Percentiles rank a stretch among this genome's conserved stretches.
These are phyloP conservation scores for Chrysolina oricalcia DNA, from an alignment of 2,888 invertebrate species.

Conservation along the genomic window DNA sequence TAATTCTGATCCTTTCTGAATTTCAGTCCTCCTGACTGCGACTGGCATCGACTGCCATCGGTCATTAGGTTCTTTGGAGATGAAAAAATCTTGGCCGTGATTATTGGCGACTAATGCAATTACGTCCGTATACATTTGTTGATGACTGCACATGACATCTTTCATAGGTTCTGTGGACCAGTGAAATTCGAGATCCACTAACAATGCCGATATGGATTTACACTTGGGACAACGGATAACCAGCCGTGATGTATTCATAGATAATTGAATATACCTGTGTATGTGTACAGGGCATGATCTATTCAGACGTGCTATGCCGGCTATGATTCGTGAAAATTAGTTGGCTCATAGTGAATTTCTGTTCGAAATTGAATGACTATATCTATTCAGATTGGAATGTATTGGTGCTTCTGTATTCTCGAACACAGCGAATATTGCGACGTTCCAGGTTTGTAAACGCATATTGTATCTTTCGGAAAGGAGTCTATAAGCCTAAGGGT, in stretches of 20 bases:
- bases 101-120: conserved; percentile 8
- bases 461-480: no score
- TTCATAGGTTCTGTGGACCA: neutral
- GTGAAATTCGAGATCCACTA: neutral
- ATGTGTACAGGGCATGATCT: neutral
- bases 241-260: conserved; percentile 4
- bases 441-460: no score
- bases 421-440: no score
- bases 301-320: neutral
- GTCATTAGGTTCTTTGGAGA: neutral
- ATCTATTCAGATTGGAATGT: no score
- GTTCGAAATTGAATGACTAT: neutral
- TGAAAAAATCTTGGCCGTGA: neutral
- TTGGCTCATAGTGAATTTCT: neutral
- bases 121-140: neutral
- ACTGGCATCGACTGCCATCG: neutral
- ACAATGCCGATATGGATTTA: conserved; percentile 12
- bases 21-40: no score
- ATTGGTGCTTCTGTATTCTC: no score
- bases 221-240: conserved; percentile 12
- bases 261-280: neutral
- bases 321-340: neutral
- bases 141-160: conserved; percentile 11
- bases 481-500: no score
- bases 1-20: no score